These are phyloP conservation scores for Lipotes vexillifer DNA, from an alignment of 2,113 vertebrate genomes.

Conservation along the genomic window DNA sequence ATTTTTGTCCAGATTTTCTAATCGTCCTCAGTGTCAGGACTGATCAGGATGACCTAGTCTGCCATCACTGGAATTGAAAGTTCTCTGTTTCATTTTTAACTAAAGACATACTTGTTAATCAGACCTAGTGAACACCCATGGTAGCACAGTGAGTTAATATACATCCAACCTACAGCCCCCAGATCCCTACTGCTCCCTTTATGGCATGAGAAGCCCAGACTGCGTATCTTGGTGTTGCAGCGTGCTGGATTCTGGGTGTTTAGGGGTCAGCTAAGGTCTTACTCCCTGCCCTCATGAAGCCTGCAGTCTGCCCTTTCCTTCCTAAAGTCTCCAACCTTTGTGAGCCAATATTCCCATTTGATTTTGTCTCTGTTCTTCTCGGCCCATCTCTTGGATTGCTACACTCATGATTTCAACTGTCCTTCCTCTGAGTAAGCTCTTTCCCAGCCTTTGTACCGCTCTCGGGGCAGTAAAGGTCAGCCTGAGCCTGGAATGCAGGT, in stretches of 20 bases:
- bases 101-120: neutral
- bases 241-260: neutral
- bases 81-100: neutral
- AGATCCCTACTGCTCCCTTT: neutral
- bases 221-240: neutral
- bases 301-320: neutral
- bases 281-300: neutral
- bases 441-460: neutral
- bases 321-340: neutral
- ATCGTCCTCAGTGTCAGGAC: neutral
- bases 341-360: neutral
- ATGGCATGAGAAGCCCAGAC: neutral
- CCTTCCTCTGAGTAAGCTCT: neutral
- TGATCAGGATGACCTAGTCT: neutral
- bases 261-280: neutral
- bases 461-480: neutral
- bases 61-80: neutral
- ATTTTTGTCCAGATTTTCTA: neutral
- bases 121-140: neutral
- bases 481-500: neutral
- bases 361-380: neutral
- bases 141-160: neutral
- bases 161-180: neutral
- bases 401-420: neutral
- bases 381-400: neutral